Evolutionary conservation across 2,113 vertebrate genomes (phyloP), one percentile per base, ranked within the genome.

Genomic region (Platichthys stellatus): DNA sequence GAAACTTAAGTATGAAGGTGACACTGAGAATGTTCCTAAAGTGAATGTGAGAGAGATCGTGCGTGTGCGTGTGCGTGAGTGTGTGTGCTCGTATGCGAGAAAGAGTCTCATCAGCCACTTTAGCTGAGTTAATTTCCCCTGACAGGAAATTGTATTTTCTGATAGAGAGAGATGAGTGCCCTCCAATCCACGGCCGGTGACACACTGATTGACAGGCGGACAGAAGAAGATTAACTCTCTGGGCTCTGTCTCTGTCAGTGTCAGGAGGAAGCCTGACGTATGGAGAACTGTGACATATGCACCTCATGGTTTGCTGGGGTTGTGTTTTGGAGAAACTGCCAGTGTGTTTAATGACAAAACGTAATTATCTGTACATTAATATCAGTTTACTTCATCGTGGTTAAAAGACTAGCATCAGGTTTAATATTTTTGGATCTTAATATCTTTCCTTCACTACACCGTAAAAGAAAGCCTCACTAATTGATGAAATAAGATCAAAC

Each of bases 71-170:
- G 59, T 38, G 59, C 11, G 20, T 40, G 60, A 3, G 60, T 21
- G 60, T 4, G 38, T 79, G 47, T 28, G 40, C 62, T 15, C 14
- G 9, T 63, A 23, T 23, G 23, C 23, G 23, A 23, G 23, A 23
- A 23, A 17, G 47, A 17, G 47, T 18, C 47, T 49, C 47, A 49
- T 17, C 47, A 49, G 47, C 17, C 47, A 49, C 47, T 49, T 49
- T 18, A 49, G 47, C 47, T 49, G 47, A 49, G 47, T 15, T 84
- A 78, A 89, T 83, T 82, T 85, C 80, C 87, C 84, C 63, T 76
- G 85, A 80, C 62, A 35, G 75, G 62, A 72, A 66, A 71, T 51
- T 61, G 1, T 43, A 24, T 63, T 66, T 40, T 51, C 18, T 21
- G 53, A 79, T 53, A 74, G 75, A 75, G 51, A 67, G 65, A 72